Percentiles rank a stretch among this genome's conserved stretches.
phyloP scores from a whole-genome alignment of 2,888 invertebrate species.

The Thysanoteuthis rhombus region DNA sequence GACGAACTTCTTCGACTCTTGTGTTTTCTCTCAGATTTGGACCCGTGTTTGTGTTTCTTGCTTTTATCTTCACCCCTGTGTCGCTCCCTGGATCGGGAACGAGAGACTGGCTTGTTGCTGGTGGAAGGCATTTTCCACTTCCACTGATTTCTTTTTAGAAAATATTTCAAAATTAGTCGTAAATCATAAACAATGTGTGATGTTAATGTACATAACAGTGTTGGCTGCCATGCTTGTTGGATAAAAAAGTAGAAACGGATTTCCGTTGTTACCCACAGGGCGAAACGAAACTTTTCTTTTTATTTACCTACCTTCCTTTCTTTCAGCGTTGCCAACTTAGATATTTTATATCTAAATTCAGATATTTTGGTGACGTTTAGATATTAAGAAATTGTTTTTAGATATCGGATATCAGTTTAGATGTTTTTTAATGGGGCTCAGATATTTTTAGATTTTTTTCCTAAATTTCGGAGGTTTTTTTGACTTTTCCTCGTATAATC shows the following conservation, averaged over 20 bases:
- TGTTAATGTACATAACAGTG: constrained; percentile 15
- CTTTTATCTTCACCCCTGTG: neutral
- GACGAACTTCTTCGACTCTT: constrained; percentile 1
- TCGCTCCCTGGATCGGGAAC: neutral
- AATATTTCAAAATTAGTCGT: neutral
- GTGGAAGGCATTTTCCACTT: constrained; percentile 16
- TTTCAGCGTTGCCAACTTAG: no score
- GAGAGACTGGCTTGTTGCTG: neutral
- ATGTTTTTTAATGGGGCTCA: no score
- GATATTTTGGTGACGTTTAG: no score
- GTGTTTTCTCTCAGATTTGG: neutral
- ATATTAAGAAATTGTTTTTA: no score
- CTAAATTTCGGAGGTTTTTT: no score
- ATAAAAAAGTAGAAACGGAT: neutral
- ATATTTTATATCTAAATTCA: no score
- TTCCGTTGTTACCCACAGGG: neutral
- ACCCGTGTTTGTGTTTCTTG: constrained; percentile 17
- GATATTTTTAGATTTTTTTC: no score
- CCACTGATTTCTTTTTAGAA: neutral
- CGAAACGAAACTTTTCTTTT: neutral
- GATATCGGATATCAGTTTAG: no score
- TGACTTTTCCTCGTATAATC: no score
- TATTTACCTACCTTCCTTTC: neutral
- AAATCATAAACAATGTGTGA: neutral
- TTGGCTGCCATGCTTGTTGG: constrained; percentile 26